Percentiles rank a stretch among this genome's conserved stretches.
phyloP scores from a whole-genome alignment of 2,797 vertebrate species.

The Anguilla megastoma region DNA sequence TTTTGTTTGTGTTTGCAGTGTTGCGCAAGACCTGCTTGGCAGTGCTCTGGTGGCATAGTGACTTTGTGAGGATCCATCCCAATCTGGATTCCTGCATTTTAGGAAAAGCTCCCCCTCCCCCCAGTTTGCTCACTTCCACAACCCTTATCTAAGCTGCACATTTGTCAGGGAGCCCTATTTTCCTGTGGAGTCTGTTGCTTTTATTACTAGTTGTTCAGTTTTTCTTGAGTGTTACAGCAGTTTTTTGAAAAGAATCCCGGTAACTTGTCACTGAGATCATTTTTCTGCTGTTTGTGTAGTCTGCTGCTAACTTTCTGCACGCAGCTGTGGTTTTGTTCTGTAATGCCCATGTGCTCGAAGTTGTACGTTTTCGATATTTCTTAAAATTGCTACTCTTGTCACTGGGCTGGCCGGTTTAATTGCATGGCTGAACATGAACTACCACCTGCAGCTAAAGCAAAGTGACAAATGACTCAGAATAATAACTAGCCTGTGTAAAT shows the following conservation, averaged over 20 bases:
- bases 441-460: not conserved
- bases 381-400: conserved; percentile 16
- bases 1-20: not conserved
- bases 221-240: not conserved
- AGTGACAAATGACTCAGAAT: not conserved
- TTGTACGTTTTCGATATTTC: conserved; percentile 5
- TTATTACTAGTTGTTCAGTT: not conserved
- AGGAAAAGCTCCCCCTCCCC: not conserved
- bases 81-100: not conserved
- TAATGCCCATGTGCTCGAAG: not conserved
- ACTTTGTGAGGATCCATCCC: not conserved
- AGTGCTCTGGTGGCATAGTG: not conserved
- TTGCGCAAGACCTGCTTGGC: not conserved
- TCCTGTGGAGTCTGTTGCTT: not conserved
- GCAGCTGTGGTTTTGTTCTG: conserved; percentile 5
- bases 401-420: conserved; percentile 23
- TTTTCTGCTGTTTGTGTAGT: conserved; percentile 17
- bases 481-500: not conserved
- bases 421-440: conserved; percentile 1
- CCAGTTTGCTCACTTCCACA: not conserved
- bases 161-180: not conserved
- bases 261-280: not conserved
- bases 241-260: not conserved
- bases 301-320: not conserved
- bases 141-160: not conserved